Percentiles rank a stretch among this genome's conserved stretches.
These are phyloP conservation scores for Oxytorus armatus DNA, from an alignment of 2,888 invertebrate species.

Conservation along the genomic window DNA sequence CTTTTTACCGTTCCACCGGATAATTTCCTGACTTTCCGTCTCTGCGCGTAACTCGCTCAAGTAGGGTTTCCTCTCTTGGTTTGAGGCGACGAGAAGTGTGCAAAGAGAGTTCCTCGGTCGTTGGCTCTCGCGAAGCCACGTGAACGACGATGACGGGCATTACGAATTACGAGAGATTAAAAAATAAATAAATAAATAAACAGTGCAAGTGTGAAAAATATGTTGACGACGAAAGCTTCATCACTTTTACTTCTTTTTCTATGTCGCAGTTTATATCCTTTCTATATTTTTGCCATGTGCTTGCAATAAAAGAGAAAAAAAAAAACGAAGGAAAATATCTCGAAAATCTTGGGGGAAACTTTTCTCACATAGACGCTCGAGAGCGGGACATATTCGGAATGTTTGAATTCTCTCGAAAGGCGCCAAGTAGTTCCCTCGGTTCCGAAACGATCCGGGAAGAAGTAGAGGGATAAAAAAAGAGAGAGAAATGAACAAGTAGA, in stretches of 20 bases:
- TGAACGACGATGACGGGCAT: constrained; percentile 42
- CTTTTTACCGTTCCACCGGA: constrained; percentile 37
- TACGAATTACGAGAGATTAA: constrained; percentile 39
- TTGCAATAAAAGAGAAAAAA: too few relatives aligned
- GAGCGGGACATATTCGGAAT: constrained; percentile 27
- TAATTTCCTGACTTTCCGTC: constrained; percentile 56
- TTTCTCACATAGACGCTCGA: background rate
- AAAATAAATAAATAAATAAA: constrained; percentile 13
- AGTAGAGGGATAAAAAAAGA: constrained; percentile 11
- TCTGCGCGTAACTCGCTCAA: constrained; percentile 39
- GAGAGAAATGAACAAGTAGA: background rate
- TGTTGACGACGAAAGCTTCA: background rate
- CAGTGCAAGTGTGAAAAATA: constrained; percentile 18
- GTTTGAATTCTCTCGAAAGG: constrained; percentile 22
- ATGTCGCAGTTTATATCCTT: too few relatives aligned
- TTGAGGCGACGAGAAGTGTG: constrained; percentile 37
- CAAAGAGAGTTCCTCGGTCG: constrained; percentile 49
- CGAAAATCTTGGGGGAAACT: constrained; percentile 6
- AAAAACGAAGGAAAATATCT: background rate
- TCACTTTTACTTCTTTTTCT: too few relatives aligned
- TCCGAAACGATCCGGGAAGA: constrained; percentile 4
- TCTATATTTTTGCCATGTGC: too few relatives aligned
- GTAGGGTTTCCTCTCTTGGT: constrained; percentile 59
- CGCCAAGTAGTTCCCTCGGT: constrained; percentile 14
- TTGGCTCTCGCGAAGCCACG: constrained; percentile 63